Evolutionary conservation across 2,797 vertebrate species (phyloP).

Genomic region (Mormyrops attenuatus): DNA sequence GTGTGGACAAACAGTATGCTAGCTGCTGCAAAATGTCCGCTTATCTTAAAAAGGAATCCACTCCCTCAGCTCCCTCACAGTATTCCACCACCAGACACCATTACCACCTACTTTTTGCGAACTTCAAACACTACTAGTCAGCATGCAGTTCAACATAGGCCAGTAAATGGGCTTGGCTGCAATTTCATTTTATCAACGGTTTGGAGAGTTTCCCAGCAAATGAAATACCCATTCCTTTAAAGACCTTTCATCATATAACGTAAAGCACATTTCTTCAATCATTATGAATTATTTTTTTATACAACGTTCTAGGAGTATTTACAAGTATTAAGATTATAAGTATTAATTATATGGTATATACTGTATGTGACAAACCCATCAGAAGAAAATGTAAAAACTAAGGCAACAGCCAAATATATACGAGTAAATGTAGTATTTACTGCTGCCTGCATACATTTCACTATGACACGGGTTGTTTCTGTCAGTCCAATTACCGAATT

Average conservation of each 20-base stretch:
- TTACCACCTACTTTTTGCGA: background rate
- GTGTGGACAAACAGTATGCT: background rate
- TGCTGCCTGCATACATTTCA: background rate
- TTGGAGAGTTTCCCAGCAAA: constrained; percentile 13
- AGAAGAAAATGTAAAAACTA: background rate
- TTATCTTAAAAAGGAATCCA: constrained; percentile 4
- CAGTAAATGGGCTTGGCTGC: background rate
- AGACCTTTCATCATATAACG: background rate
- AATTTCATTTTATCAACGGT: constrained; percentile 3
- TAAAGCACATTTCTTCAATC: background rate
- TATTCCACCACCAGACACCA: background rate
- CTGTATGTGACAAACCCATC: background rate
- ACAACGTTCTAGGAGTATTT: background rate
- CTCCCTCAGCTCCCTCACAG: background rate
- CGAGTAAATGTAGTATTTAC: background rate
- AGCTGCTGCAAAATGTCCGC: background rate
- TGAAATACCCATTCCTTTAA: background rate
- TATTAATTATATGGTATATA: background rate
- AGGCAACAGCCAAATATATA: background rate
- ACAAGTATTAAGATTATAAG: background rate
- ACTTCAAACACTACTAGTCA: constrained; percentile 7
- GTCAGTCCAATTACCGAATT: background rate
- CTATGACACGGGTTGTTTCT: background rate
- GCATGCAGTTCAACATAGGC: background rate
- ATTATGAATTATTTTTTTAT: background rate